Evolutionary conservation across 1,140 invertebrate species (phyloP), one percentile per base, ranked within the genome.

Genomic region (Fopius arisanus): DNA sequence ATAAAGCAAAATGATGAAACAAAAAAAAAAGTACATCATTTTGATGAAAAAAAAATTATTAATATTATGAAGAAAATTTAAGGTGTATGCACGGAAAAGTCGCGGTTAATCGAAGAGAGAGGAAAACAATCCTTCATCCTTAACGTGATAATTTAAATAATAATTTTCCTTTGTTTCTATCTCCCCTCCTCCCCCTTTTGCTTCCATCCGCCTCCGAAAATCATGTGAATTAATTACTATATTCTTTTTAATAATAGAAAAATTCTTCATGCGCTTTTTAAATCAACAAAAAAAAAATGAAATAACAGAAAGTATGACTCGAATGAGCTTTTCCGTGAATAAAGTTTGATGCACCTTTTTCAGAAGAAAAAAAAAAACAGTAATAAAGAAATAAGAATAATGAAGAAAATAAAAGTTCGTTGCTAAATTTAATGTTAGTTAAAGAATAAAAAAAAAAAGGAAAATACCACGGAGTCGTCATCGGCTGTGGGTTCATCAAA

Each of bases 281-380:
- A 81, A 82, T 83, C 21, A 23, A 37, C 33, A 37, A 37, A 37
- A 37, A 33, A n/a, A 59, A 59, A 59, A 59, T 48, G 43, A 48
- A 48, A 48, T 48, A 59, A 59, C 43, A 51, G 54, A 59, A 59
- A 59, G 54, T 59, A 59, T 26, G 54, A 59, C 63, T 54, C 80
- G 76, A 78, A 80, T 59, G 19, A 59, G 54, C 54, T 72, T 80
- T 78, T 81, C 85, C 86, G 86, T 85, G 84, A 86, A 86, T 81
- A 83, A 87, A 86, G 78, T 84, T 75, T 75, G 74, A 75, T 69
- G 74, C 74, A 75, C 69, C 51, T 71, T 71, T 67, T 21, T n/a
- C 19, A 26, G 54, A 59, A 41, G 33, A 40, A 37, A 16, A 41
- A 67, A 21, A 21, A 1, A 48, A 70, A 19, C 21, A 33, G n/a